Evolutionary conservation across 1,140 invertebrate species (phyloP), one percentile per base, ranked within the genome.

Genomic region (Cotesia vestalis): DNA sequence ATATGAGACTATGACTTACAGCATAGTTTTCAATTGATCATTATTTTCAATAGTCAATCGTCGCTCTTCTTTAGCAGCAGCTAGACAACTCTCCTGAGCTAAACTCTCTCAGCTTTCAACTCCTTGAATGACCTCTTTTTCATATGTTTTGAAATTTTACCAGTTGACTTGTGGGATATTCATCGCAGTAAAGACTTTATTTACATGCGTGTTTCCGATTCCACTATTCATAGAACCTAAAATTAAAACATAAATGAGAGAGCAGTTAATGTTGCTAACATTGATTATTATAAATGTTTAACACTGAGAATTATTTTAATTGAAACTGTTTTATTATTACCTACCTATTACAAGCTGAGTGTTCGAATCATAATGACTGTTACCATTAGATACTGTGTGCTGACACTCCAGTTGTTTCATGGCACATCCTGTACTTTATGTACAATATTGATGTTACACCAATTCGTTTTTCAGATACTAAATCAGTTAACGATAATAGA

Each of bases 61-160:
- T 66, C 69, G 52, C 35, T 71, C 72, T 73, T 71, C 69, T 64
- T 55, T 35, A 52, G 72, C 52, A 34, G 69, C 71, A 52, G 27
- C 34, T 4, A 71, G 34, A 69, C 75, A 76, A 68, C 69, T 76
- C 6, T 73, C 69, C 8, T 66, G 20, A 61, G 67, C 66, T 62
- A 71, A 61, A n/a, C n/a, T n/a, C n/a, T n/a, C n/a, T n/a, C n/a
- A n/a, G 57, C 68, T n/a, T 73, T 76, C 72, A 14, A 66, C 69
- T 55, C 38, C 51, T 59, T 35, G 5, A 5, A 57, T 66, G 4
- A 76, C 72, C 59, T 76, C 69, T 1, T 66, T 73, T 60, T 76
- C 75, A 69, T 73, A 61, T 1, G 60, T 66, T 55, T 72, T 76
- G n/a, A 52, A 76, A 60, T 17, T 59, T 20, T 70, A 70, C 60